Conservation (phyloP, 2,113 vertebrate genomes). For the Aptenodytes patagonicus region DNA sequence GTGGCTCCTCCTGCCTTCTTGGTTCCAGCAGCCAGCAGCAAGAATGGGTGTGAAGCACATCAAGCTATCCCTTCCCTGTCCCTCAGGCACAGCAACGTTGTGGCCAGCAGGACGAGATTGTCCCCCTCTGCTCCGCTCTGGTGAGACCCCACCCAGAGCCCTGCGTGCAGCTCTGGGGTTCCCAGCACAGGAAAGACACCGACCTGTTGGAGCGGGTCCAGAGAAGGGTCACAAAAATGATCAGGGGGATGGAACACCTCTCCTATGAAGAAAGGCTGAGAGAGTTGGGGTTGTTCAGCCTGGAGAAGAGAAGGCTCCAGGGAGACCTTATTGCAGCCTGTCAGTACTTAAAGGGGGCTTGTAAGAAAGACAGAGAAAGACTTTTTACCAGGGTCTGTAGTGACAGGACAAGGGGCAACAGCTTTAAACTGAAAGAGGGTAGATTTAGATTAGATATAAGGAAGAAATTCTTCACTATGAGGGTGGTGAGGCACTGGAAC, state of each 20-base stretch:
- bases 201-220: background rate
- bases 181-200: background rate
- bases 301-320: background rate
- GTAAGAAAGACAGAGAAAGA: background rate
- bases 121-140: fast-evolving
- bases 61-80: background rate
- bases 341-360: background rate
- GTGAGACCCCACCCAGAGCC: background rate
- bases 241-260: background rate
- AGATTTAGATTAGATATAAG: background rate
- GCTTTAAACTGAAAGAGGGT: background rate
- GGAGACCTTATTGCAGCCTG: background rate
- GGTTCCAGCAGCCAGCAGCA: background rate
- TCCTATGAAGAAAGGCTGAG: background rate
- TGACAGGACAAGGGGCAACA: background rate
- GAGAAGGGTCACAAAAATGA: background rate
- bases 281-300: background rate
- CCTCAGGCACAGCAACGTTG: background rate
- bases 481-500: background rate
- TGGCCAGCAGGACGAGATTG: background rate
- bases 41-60: background rate
- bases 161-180: background rate
- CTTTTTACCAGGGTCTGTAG: background rate
- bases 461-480: background rate
- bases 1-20: background rate